Evolutionary conservation across 2,888 invertebrate genomes (phyloP).

Genomic region (Hylaea fasciaria): DNA sequence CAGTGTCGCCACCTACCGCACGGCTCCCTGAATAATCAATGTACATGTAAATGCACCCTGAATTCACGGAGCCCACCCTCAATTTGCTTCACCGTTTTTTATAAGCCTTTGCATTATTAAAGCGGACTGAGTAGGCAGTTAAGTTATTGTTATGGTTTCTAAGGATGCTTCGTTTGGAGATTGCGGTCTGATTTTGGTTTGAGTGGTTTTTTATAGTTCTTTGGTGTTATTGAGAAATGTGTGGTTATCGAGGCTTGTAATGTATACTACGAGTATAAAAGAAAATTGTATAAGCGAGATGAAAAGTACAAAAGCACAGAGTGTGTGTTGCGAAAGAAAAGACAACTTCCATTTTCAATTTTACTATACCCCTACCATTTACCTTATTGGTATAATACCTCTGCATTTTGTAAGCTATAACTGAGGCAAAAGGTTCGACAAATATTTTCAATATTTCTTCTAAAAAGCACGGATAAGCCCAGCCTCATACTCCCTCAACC

Average conservation of each 20-base stretch:
- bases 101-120: slow-evolving; percentile 60
- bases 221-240: background rate
- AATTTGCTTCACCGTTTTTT: slow-evolving; percentile 71
- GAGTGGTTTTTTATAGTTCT: slow-evolving; percentile 21
- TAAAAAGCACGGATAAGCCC: background rate
- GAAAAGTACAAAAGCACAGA: too few relatives aligned
- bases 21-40: slow-evolving; percentile 67
- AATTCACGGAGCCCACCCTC: slow-evolving; percentile 59
- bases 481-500: background rate
- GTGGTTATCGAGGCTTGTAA: background rate
- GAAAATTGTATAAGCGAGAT: too few relatives aligned
- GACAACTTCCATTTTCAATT: too few relatives aligned
- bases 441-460: background rate
- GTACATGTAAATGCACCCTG: slow-evolving; percentile 72
- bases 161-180: slow-evolving; percentile 32
- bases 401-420: too few relatives aligned
- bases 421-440: background rate
- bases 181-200: slow-evolving; percentile 53
- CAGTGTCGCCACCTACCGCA: slow-evolving; percentile 38
- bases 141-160: slow-evolving; percentile 67
- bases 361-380: too few relatives aligned
- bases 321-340: too few relatives aligned
- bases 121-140: slow-evolving; percentile 34
- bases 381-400: too few relatives aligned
- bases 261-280: too few relatives aligned